A percentile compares a stretch with the other conserved stretches of the same genome.
Evolutionary conservation across 1,140 invertebrate genomes (phyloP).

Genomic region (Eupristina koningsbergeri): DNA sequence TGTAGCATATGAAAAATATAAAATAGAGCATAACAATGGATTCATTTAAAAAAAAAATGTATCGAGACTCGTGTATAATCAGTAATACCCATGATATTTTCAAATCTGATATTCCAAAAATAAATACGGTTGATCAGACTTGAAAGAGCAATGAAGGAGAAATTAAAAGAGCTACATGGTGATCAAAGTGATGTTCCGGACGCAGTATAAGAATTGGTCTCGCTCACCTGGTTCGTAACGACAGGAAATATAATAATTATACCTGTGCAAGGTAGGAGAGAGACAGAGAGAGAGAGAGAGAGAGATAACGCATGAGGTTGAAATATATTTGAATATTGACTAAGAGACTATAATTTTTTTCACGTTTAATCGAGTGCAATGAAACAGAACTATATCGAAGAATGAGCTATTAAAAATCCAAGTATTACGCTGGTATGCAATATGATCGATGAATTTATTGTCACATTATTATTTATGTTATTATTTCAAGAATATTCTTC

Average conservation of each 20-base stretch:
- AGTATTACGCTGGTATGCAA: not conserved
- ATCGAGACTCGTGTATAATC: too few species aligned
- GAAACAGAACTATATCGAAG: slow-evolving; percentile 39
- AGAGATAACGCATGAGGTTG: not conserved
- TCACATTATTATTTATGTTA: not conserved
- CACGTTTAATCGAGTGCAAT: slow-evolving; percentile 49
- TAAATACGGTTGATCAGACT: not conserved
- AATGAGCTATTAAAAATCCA: not conserved
- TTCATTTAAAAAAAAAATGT: too few species aligned
- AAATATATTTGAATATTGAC: slow-evolving; percentile 2
- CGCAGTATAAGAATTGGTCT: slow-evolving; percentile 68
- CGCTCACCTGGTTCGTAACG: slow-evolving; percentile 68
- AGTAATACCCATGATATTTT: too few species aligned
- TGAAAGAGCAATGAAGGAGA: not conserved
- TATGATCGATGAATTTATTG: not conserved
- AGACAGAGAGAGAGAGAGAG: too few species aligned
- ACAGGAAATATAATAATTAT: slow-evolving; percentile 70
- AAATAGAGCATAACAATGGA: too few species aligned
- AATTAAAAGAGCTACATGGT: not conserved
- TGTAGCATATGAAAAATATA: too few species aligned
- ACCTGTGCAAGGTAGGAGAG: not conserved
- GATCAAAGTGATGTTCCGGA: slow-evolving; percentile 57
- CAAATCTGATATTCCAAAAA: not conserved
- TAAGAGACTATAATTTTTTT: slow-evolving; percentile 36
- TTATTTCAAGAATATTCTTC: too few species aligned